Percentiles rank a stretch among this genome's conserved stretches.
Evolutionary conservation across 2,888 invertebrate species (phyloP).

Genomic region (Drosophila percnosoma): DNA sequence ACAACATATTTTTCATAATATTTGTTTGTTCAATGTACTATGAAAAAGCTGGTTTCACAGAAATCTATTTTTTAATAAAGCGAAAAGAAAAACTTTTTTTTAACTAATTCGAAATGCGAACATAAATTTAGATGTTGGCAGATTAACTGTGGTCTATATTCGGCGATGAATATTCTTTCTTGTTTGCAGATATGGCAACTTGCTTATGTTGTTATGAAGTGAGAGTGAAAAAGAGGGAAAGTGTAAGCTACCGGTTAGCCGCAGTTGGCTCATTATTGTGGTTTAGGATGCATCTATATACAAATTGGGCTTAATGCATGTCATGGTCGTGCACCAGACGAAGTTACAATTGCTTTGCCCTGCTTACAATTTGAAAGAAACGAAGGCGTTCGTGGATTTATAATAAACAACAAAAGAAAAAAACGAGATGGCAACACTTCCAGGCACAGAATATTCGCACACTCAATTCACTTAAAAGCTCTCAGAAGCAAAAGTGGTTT

Average conservation of each 20-base stretch:
- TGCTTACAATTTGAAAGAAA: slow-evolving; percentile 1
- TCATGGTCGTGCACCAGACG: slow-evolving; percentile 5
- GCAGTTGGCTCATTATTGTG: slow-evolving; percentile 11
- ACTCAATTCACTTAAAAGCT: slow-evolving; percentile 38
- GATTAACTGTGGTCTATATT: background rate
- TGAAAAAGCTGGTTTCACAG: background rate
- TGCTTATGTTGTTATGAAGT: slow-evolving; percentile 8
- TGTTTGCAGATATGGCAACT: slow-evolving; percentile 45
- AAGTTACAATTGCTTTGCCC: slow-evolving; percentile 4
- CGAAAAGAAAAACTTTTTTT: background rate
- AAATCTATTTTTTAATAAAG: background rate
- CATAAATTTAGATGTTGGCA: background rate
- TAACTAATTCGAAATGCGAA: background rate
- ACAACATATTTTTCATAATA: background rate
- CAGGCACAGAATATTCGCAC: slow-evolving; percentile 27
- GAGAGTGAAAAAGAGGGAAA: slow-evolving; percentile 38
- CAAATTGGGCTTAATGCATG: slow-evolving; percentile 12
- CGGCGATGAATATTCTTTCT: background rate
- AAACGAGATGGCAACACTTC: slow-evolving; percentile 54
- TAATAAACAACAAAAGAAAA: slow-evolving; percentile 27
- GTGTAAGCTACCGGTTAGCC: slow-evolving; percentile 6
- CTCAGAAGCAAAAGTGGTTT: slow-evolving; percentile 57
- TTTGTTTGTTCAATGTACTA: background rate
- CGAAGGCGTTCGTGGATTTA: slow-evolving; percentile 1
- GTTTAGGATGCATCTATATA: slow-evolving; percentile 3